Conservation (phyloP, 1,140 invertebrate species). For the Protaetia brevitarsis region DNA sequence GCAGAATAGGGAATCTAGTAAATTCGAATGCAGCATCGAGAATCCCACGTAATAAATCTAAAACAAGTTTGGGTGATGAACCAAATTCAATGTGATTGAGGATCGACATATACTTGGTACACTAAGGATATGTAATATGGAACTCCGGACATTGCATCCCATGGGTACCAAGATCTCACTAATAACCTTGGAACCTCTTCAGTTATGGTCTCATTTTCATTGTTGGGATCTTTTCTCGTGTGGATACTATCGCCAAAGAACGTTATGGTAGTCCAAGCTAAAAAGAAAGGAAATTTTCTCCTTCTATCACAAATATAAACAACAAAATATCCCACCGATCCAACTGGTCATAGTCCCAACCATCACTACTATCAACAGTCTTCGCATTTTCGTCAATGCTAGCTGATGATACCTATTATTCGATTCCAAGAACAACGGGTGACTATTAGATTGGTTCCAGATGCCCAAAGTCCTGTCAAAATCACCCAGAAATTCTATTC, state of each 20-base stretch:
- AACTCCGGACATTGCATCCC: slow-evolving; percentile 63
- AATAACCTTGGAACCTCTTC: slow-evolving; percentile 70
- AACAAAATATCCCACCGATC: slow-evolving; percentile 49
- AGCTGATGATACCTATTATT: slow-evolving; percentile 70
- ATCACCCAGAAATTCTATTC: neutral
- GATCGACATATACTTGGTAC: slow-evolving; percentile 57
- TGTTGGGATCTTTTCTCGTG: slow-evolving; percentile 63
- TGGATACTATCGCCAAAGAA: slow-evolving; percentile 73
- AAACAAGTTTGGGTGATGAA: neutral
- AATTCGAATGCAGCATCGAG: slow-evolving; percentile 66
- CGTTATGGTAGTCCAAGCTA: slow-evolving; percentile 65
- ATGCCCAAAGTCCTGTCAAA: slow-evolving; percentile 62
- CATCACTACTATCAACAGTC: slow-evolving; percentile 65
- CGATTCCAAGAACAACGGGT: slow-evolving; percentile 80
- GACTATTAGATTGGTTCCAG: slow-evolving; percentile 78
- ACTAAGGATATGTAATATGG: slow-evolving; percentile 63
- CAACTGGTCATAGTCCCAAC: slow-evolving; percentile 59
- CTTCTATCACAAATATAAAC: neutral
- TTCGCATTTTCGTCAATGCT: slow-evolving; percentile 72
- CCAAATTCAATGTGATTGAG: neutral
- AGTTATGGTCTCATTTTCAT: slow-evolving; percentile 63
- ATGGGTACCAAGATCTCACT: slow-evolving; percentile 73
- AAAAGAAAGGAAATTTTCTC: neutral
- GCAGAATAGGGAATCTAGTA: slow-evolving; percentile 74
- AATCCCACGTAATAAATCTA: slow-evolving; percentile 73